Evolutionary conservation across 2,797 vertebrate genomes (phyloP).

Genomic region (Semotilus atromaculatus): DNA sequence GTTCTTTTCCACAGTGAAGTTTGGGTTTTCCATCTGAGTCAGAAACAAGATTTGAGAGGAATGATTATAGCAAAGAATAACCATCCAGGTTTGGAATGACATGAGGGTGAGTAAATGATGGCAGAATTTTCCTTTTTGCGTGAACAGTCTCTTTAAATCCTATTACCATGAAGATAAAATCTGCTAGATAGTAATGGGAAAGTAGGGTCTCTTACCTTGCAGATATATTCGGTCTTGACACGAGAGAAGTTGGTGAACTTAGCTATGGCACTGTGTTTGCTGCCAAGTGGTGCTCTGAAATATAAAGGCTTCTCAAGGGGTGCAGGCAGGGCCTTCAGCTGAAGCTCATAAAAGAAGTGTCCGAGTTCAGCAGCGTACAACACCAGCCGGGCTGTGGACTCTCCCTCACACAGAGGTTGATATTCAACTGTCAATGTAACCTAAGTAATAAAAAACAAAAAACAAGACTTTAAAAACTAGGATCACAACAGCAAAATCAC

Average conservation of each 20-base stretch:
- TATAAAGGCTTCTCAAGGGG: slow-evolving; percentile 78
- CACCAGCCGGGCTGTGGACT: slow-evolving; percentile 73
- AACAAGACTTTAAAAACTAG: background rate
- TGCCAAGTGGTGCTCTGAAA: slow-evolving; percentile 82
- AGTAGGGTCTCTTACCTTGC: slow-evolving; percentile 76
- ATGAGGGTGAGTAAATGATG: background rate
- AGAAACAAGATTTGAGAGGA: slow-evolving; percentile 3
- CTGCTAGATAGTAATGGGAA: background rate
- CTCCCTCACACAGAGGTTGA: slow-evolving; percentile 81
- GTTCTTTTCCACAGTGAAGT: slow-evolving; percentile 80
- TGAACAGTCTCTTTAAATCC: background rate
- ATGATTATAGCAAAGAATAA: background rate
- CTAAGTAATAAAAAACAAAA: slow-evolving; percentile 65
- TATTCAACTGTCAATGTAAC: slow-evolving; percentile 82
- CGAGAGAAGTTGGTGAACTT: slow-evolving; percentile 84
- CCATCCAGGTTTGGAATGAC: background rate
- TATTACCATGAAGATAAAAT: background rate
- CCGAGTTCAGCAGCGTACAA: slow-evolving; percentile 82
- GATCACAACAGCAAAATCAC: background rate
- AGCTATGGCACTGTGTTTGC: slow-evolving; percentile 72
- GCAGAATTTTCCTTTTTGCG: background rate
- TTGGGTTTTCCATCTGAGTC: slow-evolving; percentile 75
- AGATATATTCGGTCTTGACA: slow-evolving; percentile 79
- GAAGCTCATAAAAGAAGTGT: slow-evolving; percentile 83
- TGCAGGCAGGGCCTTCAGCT: slow-evolving; percentile 75